A percentile compares a stretch with the other conserved stretches of the same genome.
Conservation (phyloP, 2,888 invertebrate genomes). For the Drosophila histrio region DNA sequence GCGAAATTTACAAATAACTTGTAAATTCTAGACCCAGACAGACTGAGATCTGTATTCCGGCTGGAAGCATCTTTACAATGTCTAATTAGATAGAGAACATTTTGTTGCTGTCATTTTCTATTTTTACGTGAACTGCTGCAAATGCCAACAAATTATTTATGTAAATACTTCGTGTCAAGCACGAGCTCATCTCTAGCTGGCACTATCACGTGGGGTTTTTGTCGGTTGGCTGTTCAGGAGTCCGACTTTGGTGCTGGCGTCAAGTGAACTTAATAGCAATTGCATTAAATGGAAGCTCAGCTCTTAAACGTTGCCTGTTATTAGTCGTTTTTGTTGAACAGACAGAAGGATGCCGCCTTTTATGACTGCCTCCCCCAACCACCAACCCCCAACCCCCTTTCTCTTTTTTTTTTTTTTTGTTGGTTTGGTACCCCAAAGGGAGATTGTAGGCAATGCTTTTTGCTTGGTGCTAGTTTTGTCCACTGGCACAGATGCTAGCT, state of each 20-base stretch:
- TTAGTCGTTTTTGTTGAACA: slow-evolving; percentile 57
- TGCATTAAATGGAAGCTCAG: slow-evolving; percentile 63
- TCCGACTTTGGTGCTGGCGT: slow-evolving; percentile 43
- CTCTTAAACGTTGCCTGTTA: slow-evolving; percentile 68
- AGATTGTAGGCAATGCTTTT: background rate
- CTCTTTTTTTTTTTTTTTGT: background rate
- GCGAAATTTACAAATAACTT: too few relatives aligned
- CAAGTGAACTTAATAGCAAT: slow-evolving; percentile 78
- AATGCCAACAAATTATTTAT: too few relatives aligned
- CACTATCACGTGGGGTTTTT: slow-evolving; percentile 8
- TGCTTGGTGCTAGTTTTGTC: background rate
- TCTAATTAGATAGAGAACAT: too few relatives aligned
- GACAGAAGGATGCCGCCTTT: slow-evolving; percentile 20
- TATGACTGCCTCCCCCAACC: slow-evolving; percentile 13
- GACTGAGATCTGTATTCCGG: too few relatives aligned
- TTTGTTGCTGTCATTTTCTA: too few relatives aligned
- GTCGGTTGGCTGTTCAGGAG: background rate
- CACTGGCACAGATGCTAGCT: slow-evolving; percentile 33
- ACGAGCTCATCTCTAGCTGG: slow-evolving; percentile 11
- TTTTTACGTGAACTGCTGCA: too few relatives aligned
- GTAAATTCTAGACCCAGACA: too few relatives aligned
- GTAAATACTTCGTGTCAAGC: background rate
- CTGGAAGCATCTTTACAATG: too few relatives aligned
- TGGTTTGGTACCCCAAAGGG: background rate
- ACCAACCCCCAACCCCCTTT: too few relatives aligned